A percentile compares a stretch with the other conserved stretches of the same genome.
Conservation (phyloP, 2,888 invertebrate genomes). For the Leptopilina myrica region DNA sequence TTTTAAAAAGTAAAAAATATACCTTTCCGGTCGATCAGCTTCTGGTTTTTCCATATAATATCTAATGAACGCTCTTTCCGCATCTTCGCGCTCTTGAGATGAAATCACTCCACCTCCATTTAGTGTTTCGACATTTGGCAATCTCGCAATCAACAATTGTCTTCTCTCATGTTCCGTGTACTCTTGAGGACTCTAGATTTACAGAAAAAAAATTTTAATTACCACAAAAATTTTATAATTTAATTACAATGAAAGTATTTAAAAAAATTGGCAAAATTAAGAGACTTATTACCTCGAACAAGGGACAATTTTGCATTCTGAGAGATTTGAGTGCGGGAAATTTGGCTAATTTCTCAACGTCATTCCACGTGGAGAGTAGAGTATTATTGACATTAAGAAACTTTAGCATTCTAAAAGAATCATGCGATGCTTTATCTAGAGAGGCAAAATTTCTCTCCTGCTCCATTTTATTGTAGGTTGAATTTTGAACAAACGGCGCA, state of each 20-base stretch:
- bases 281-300: constrained; percentile 77
- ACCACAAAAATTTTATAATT: too few species aligned
- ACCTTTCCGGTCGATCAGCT: constrained; percentile 89
- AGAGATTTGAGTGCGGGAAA: constrained; percentile 91
- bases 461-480: constrained; percentile 77
- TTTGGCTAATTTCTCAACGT: constrained; percentile 89
- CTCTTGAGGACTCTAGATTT: constrained; percentile 79
- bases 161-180: constrained; percentile 93
- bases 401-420: constrained; percentile 82
- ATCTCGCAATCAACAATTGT: constrained; percentile 90
- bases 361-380: constrained; percentile 90
- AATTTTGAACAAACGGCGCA: constrained; percentile 44
- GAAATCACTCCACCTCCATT: constrained; percentile 94
- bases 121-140: constrained; percentile 90
- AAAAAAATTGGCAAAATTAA: not conserved
- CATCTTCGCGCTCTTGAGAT: constrained; percentile 91
- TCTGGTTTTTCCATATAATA: constrained; percentile 94
- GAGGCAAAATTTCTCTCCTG: constrained; percentile 80
- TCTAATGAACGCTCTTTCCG: constrained; percentile 94
- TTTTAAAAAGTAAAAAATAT: constrained; percentile 46
- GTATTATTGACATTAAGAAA: constrained; percentile 92
- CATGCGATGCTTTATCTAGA: constrained; percentile 65
- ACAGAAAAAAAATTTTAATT: constrained; percentile 24
- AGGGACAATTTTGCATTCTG: constrained; percentile 86
- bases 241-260: not conserved